phyloP scores from a whole-genome alignment of 2,797 vertebrate species.

The Chaunax sp. region DNA sequence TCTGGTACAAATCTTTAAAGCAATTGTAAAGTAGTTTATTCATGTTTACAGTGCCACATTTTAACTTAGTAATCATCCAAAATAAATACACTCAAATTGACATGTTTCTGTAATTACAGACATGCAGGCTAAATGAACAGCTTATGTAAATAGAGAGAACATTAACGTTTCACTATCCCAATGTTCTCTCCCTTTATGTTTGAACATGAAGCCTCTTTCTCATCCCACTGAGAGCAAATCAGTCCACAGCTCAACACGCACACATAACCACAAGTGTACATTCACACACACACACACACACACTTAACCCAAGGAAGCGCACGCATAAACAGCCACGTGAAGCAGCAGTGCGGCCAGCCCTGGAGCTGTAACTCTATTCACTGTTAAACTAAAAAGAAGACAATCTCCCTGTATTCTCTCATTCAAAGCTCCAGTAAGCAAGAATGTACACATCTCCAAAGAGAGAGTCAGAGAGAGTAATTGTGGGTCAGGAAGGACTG shows the following conservation, averaged over 20 bases:
- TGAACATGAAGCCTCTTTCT: constrained; percentile 25
- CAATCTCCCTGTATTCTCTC: constrained; percentile 43
- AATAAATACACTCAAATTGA: too few species aligned
- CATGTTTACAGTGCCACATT: neutral
- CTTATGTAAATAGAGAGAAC: constrained; percentile 6
- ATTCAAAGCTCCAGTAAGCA: constrained; percentile 45
- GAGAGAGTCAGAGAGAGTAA: constrained; percentile 27
- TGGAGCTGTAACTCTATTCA: constrained; percentile 65
- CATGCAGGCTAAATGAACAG: neutral
- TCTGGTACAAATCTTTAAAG: neutral
- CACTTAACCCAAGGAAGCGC: constrained; percentile 3
- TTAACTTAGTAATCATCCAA: neutral
- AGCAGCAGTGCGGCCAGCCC: constrained; percentile 54
- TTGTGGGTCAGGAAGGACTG: constrained; percentile 19
- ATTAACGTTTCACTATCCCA: neutral
- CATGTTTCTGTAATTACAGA: neutral
- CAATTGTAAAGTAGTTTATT: too few species aligned
- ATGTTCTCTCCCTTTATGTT: constrained; percentile 2
- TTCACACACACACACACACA: neutral
- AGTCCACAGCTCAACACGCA: constrained; percentile 37
- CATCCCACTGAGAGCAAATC: constrained; percentile 43
- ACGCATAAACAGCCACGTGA: constrained; percentile 43
- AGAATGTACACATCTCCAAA: constrained; percentile 24
- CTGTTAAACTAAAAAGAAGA: constrained; percentile 56
- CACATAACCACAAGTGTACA: neutral